Percentiles rank a stretch among this genome's conserved stretches.
Evolutionary conservation across 1,140 invertebrate genomes (phyloP).

Genomic region (Ganaspis sp.): DNA sequence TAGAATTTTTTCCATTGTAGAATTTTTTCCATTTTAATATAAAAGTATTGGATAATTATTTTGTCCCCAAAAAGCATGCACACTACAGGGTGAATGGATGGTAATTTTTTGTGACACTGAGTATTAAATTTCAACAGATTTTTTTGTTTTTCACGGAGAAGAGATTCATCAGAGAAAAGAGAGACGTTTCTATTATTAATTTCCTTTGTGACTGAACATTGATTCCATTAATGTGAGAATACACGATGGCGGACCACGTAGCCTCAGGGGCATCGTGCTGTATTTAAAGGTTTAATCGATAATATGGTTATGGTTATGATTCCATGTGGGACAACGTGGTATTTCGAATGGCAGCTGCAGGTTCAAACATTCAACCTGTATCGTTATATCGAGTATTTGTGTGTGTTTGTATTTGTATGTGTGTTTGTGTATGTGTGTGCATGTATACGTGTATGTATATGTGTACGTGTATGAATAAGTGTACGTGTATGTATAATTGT

Average conservation of each 20-base stretch:
- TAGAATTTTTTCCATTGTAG: too few species aligned
- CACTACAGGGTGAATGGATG: not conserved
- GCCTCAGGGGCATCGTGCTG: slow-evolving; percentile 2
- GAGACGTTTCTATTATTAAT: slow-evolving; percentile 11
- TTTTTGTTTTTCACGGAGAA: not conserved
- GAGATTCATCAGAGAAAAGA: not conserved
- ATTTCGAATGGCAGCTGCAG: slow-evolving; percentile 15
- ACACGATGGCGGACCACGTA: not conserved
- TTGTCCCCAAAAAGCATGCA: not conserved
- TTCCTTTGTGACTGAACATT: slow-evolving; percentile 1
- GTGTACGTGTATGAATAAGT: too few species aligned
- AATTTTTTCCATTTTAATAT: too few species aligned
- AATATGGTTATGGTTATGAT: slow-evolving; percentile 29
- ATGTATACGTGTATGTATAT: too few species aligned
- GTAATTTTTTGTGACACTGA: not conserved
- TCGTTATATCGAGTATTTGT: not conserved
- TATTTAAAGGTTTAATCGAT: slow-evolving; percentile 29
- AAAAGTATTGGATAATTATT: too few species aligned
- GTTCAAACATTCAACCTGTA: slow-evolving; percentile 5
- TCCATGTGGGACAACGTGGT: slow-evolving; percentile 14
- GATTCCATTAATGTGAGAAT: slow-evolving; percentile 9
- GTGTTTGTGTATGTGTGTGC: too few species aligned
- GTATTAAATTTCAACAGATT: not conserved
- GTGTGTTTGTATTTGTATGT: not conserved
- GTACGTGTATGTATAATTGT: too few species aligned